Evolutionary conservation across 2,113 vertebrate species (phyloP).

Genomic region (Rhabdornis inornatus): DNA sequence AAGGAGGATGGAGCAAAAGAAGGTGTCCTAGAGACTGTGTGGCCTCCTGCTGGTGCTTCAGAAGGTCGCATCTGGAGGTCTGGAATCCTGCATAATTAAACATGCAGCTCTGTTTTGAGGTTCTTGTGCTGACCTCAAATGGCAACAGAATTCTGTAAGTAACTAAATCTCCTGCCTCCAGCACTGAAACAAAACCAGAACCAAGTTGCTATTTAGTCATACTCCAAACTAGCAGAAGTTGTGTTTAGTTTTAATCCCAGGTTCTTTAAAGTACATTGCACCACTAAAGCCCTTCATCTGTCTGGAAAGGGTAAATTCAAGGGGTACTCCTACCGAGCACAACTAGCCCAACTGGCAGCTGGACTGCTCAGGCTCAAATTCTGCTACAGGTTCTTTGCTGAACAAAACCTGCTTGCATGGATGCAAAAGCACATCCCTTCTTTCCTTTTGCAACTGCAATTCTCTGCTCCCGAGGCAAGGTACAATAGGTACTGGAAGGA

Average conservation of each 20-base stretch:
- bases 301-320: background rate
- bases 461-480: background rate
- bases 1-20: background rate
- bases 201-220: background rate
- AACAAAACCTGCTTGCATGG: background rate
- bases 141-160: background rate
- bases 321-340: accelerated
- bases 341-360: background rate
- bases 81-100: accelerated
- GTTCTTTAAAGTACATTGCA: background rate
- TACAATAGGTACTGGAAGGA: background rate
- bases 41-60: background rate
- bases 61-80: background rate
- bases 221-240: background rate
- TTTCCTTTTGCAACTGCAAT: background rate
- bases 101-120: too few species aligned
- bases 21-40: background rate
- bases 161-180: background rate
- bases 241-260: background rate
- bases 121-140: background rate
- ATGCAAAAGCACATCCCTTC: background rate
- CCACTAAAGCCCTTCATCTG: background rate
- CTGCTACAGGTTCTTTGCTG: background rate
- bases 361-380: background rate
- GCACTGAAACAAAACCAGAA: background rate